Evolutionary conservation across 2,888 invertebrate species (phyloP), one percentile per base, ranked within the genome.

Genomic region (Raillietiella orientalis): DNA sequence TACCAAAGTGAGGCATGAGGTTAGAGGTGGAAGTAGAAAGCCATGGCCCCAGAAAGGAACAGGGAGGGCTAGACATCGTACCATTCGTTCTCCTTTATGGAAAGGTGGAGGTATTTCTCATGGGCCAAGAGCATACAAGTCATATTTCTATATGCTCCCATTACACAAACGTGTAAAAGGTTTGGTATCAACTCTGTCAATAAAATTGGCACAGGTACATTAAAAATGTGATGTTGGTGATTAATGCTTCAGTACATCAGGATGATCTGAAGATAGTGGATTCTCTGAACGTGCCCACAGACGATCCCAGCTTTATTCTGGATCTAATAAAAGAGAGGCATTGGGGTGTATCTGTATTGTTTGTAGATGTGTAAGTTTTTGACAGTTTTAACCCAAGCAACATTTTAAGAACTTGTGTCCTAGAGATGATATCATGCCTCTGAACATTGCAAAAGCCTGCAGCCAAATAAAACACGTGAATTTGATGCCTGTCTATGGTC

Each of bases 41-140:
- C 93, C 93, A 0, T 90, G 87, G 84, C 77, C 75, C 1, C 96
- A 96, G 43, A 96, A 96, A 49, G 82, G 84, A 13, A 41, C 57
- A 15, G 96, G 96, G 1, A 57, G 60, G 35, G 72, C 93, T 2
- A 59, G 93, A 22, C 87, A 87, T 41, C 82, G 87, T 9, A 79
- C 77, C 8, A 72, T 74, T 30, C 57, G 82, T 29, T 75, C 87
- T 3, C 90, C 90, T 0, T 42, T 84, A 2, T 87, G 64, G 49
- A 55, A 53, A 33, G 64, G 66, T 1, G 82, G 90, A 39, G 90
- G 82, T 23, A 43, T 66, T 23, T 59, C 61, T 4, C 75, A 84
- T 41, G 96, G 93, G 0, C 90, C 90, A 0, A 59, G 87, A 21
- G 71, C 77, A 1, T 87, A 84, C 1, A 69, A 62, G 21, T 60